Conservation (phyloP, 2,797 vertebrate genomes). For the Amblyraja radiata region DNA sequence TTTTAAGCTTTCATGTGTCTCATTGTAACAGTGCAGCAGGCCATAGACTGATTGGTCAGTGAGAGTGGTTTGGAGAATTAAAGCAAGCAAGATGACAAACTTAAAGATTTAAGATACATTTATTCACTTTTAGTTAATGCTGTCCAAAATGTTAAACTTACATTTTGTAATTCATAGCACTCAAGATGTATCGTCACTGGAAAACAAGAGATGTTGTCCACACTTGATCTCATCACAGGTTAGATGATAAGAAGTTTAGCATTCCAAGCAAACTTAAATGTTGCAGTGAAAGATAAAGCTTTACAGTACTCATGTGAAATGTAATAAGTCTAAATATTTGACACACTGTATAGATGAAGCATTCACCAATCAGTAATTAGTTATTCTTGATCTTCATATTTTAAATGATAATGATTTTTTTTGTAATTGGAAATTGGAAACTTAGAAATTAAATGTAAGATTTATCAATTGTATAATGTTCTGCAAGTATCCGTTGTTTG, state of each 20-base stretch:
- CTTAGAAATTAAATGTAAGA: neutral
- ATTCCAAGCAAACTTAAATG: neutral
- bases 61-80: too few relatives aligned
- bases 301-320: neutral
- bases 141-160: neutral
- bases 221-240: slow-evolving; percentile 6
- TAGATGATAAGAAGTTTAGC: neutral
- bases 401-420: neutral
- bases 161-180: slow-evolving; percentile 10
- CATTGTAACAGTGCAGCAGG: too few relatives aligned
- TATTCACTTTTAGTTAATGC: neutral
- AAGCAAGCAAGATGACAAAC: neutral
- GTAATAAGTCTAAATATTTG: neutral
- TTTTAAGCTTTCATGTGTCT: too few relatives aligned
- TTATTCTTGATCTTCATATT: neutral
- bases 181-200: neutral
- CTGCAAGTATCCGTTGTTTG: neutral
- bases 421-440: neutral
- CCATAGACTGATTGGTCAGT: too few relatives aligned
- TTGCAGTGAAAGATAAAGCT: neutral
- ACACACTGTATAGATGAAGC: neutral
- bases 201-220: slow-evolving; percentile 15
- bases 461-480: neutral
- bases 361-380: neutral
- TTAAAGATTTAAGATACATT: neutral